These are phyloP conservation scores for Polietes domitor DNA, from an alignment of 2,888 invertebrate species.

Conservation along the genomic window DNA sequence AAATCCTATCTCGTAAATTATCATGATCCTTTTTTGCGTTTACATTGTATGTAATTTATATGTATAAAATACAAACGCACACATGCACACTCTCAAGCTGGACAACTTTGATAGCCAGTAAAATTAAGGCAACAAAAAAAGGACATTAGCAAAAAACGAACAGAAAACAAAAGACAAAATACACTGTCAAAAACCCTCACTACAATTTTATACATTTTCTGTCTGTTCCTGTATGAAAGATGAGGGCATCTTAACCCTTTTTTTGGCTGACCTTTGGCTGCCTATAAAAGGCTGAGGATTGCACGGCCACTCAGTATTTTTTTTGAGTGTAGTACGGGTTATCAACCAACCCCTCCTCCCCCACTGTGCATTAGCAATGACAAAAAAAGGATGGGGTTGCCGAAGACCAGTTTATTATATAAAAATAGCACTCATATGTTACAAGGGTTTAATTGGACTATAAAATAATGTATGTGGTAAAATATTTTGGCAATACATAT, in stretches of 20 bases:
- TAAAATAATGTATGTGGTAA: slow-evolving; percentile 66
- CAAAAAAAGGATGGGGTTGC: not conserved
- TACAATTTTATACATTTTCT: not conserved
- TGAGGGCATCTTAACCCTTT: slow-evolving; percentile 17
- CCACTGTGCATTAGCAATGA: slow-evolving; percentile 42
- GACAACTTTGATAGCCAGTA: slow-evolving; percentile 56
- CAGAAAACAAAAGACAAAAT: not conserved
- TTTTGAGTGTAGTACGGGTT: not conserved
- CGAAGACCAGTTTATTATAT: slow-evolving; percentile 60
- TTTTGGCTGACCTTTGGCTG: slow-evolving; percentile 25
- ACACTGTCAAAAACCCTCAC: slow-evolving; percentile 43
- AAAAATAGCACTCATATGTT: slow-evolving; percentile 66
- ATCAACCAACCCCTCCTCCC: too few relatives aligned
- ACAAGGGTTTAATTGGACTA: slow-evolving; percentile 66
- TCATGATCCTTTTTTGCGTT: slow-evolving; percentile 65
- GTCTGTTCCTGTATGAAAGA: not conserved
- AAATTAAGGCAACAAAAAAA: slow-evolving; percentile 51
- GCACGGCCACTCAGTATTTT: not conserved
- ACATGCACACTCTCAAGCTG: slow-evolving; percentile 45
- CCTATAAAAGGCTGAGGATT: not conserved
- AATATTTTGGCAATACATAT: slow-evolving; percentile 51
- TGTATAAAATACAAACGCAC: slow-evolving; percentile 23
- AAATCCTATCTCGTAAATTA: slow-evolving; percentile 70
- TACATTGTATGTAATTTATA: slow-evolving; percentile 27
- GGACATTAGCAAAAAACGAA: slow-evolving; percentile 48